phyloP scores from a whole-genome alignment of 1,140 invertebrate species.

The Phenacoccus solenopsis region DNA sequence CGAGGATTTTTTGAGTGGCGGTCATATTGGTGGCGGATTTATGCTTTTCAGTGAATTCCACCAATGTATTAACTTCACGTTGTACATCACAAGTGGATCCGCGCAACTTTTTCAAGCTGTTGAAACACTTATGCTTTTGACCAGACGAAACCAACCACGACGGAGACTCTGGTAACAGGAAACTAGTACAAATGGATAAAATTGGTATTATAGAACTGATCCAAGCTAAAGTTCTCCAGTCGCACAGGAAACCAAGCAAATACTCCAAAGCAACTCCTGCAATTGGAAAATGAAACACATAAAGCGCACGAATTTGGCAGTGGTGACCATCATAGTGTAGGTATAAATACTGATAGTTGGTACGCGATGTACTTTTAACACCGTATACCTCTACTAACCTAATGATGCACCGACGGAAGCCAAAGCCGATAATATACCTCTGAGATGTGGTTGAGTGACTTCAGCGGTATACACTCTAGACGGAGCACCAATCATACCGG shows the following conservation, averaged over 20 bases:
- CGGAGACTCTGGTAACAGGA: constrained; percentile 55
- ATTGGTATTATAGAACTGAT: constrained; percentile 45
- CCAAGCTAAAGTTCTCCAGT: constrained; percentile 45
- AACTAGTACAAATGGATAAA: constrained; percentile 42
- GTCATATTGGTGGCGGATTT: constrained; percentile 34
- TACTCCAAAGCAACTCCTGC: constrained; percentile 40
- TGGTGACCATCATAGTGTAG: not conserved
- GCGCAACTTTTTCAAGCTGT: constrained; percentile 42
- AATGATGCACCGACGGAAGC: constrained; percentile 40
- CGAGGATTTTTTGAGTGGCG: constrained; percentile 39
- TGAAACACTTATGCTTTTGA: constrained; percentile 44
- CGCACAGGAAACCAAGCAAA: constrained; percentile 42
- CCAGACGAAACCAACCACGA: constrained; percentile 51
- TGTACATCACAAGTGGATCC: constrained; percentile 48
- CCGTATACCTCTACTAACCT: constrained; percentile 23
- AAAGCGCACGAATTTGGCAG: too few relatives aligned
- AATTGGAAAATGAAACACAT: constrained; percentile 17
- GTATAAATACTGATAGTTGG: too few relatives aligned
- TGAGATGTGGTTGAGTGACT: constrained; percentile 51
- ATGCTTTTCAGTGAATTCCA: constrained; percentile 47
- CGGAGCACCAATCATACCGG: constrained; percentile 55
- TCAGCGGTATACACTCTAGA: constrained; percentile 53
- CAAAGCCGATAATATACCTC: constrained; percentile 50
- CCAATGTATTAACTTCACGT: constrained; percentile 46
- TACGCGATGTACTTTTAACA: too few relatives aligned